Conservation (phyloP, 2,888 invertebrate species). For the Patella caerulea region DNA sequence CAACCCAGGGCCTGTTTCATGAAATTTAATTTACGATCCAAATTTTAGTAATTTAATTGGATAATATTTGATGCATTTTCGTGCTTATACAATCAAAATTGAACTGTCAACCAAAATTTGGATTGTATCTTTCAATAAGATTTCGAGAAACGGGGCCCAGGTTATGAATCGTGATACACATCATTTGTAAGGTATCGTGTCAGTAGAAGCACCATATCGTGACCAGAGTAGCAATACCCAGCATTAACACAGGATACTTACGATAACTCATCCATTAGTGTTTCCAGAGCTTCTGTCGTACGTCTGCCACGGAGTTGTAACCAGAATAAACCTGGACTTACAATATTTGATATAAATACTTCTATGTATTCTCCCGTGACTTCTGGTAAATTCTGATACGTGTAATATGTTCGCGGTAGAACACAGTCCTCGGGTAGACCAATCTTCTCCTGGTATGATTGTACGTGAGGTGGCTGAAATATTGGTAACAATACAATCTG, state of each 20-base stretch:
- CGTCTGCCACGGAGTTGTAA: constrained; percentile 51
- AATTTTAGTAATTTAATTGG: too few relatives aligned
- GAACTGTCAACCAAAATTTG: too few relatives aligned
- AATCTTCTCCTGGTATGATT: constrained; percentile 1
- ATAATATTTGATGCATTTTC: too few relatives aligned
- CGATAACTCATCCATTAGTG: constrained; percentile 61
- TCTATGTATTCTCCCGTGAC: constrained; percentile 47
- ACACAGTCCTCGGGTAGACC: constrained; percentile 48
- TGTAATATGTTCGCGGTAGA: constrained; percentile 52
- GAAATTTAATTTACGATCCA: too few relatives aligned
- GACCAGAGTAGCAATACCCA: too few relatives aligned
- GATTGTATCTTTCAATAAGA: too few relatives aligned
- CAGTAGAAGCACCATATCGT: background rate
- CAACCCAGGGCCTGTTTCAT: too few relatives aligned
- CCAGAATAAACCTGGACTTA: constrained; percentile 60
- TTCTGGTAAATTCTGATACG: constrained; percentile 40
- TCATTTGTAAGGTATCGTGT: too few relatives aligned
- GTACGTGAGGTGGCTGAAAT: background rate
- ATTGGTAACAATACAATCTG: too few relatives aligned
- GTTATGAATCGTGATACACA: too few relatives aligned
- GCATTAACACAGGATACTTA: constrained; percentile 35
- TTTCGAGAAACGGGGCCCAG: background rate
- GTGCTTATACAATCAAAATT: too few relatives aligned
- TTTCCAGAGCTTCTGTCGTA: constrained; percentile 54
- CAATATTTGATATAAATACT: constrained; percentile 56